phyloP scores from a whole-genome alignment of 1,140 invertebrate genomes.

The Leptopilina clavipes region DNA sequence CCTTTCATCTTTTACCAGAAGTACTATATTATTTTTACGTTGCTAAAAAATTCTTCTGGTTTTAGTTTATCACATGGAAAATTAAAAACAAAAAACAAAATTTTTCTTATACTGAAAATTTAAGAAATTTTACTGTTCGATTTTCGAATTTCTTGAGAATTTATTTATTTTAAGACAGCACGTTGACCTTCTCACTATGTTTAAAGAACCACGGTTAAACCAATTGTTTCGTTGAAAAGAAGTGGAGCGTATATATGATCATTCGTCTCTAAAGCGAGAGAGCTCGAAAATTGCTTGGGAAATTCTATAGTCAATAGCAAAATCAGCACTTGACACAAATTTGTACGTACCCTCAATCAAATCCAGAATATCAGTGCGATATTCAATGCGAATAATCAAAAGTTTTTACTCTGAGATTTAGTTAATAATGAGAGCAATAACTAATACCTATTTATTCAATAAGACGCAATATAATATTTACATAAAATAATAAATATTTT shows the following conservation, averaged over 20 bases:
- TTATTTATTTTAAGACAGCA: conserved; percentile 14
- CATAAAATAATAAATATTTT: no score
- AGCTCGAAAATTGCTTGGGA: conserved; percentile 45
- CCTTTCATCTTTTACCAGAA: no score
- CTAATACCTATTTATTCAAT: no score
- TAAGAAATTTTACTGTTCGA: no score
- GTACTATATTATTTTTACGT: no score
- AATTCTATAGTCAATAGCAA: conserved; percentile 55
- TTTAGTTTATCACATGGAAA: no score
- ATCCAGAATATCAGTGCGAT: background rate
- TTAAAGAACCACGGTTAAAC: conserved; percentile 42
- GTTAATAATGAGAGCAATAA: no score
- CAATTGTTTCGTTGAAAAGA: conserved; percentile 42
- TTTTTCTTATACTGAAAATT: no score
- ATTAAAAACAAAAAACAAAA: no score
- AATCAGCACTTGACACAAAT: conserved; percentile 57
- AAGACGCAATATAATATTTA: no score
- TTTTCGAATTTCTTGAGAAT: background rate
- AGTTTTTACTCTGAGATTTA: background rate
- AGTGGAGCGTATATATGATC: conserved; percentile 46
- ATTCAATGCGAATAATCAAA: no score
- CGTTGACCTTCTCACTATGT: conserved; percentile 46
- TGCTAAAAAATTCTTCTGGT: no score
- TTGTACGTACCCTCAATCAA: conserved; percentile 29
- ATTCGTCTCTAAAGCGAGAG: conserved; percentile 41